Evolutionary conservation across 2,888 invertebrate species (phyloP).

Genomic region (Acleris cristana): DNA sequence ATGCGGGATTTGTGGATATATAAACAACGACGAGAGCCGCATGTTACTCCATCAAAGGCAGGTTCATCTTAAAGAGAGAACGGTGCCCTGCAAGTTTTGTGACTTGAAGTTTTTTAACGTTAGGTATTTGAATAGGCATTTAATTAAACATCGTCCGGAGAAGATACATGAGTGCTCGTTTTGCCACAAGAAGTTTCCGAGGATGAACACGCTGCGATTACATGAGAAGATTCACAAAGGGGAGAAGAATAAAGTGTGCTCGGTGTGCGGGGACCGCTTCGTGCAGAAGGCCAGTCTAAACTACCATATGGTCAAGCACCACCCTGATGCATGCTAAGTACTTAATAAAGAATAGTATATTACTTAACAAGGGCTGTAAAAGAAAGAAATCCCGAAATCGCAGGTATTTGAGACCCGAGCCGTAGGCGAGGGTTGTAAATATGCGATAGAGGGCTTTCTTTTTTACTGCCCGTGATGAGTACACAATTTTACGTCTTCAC

Average conservation of each 20-base stretch:
- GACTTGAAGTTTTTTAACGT: constrained; percentile 9
- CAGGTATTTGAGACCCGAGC: too few species aligned
- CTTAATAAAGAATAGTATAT: too few species aligned
- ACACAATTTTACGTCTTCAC: too few species aligned
- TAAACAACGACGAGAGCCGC: not conserved
- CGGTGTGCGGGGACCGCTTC: constrained; percentile 31
- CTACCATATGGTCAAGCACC: constrained; percentile 39
- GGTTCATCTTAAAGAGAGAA: constrained; percentile 35
- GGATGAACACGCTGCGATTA: constrained; percentile 10
- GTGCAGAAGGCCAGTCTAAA: constrained; percentile 41
- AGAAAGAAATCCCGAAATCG: too few species aligned
- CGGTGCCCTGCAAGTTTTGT: constrained; percentile 14
- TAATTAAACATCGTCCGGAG: constrained; percentile 23
- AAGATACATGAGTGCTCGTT: constrained; percentile 30
- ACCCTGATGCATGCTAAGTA: constrained; percentile 33
- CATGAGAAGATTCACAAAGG: constrained; percentile 38
- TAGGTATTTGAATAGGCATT: constrained; percentile 7
- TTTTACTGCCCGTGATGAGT: too few species aligned
- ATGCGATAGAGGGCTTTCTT: too few species aligned
- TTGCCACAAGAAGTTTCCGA: constrained; percentile 35
- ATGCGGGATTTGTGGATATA: constrained; percentile 44
- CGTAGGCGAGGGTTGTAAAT: too few species aligned
- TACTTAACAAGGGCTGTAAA: too few species aligned
- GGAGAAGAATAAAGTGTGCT: constrained; percentile 36
- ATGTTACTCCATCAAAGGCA: constrained; percentile 37